Conservation (phyloP, 2,797 vertebrate genomes). For the Phrynocephalus guinanensis region DNA sequence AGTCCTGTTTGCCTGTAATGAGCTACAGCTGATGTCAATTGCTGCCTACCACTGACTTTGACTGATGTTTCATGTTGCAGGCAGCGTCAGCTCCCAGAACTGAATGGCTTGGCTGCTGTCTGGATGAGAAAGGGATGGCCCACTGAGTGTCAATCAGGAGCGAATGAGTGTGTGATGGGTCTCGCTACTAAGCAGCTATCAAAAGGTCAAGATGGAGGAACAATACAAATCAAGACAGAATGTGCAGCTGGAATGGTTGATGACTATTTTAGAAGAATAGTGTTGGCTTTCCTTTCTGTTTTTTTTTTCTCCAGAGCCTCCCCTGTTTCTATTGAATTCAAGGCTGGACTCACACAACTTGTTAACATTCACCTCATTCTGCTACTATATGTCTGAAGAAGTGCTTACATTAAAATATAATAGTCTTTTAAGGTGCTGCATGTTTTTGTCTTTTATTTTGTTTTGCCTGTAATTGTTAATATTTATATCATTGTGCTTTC, state of each 20-base stretch:
- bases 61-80: not conserved
- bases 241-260: conserved; percentile 1
- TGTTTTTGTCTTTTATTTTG: too few species aligned
- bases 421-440: too few species aligned
- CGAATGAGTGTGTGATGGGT: conserved; percentile 3
- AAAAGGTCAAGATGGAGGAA: conserved; percentile 14
- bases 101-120: not conserved
- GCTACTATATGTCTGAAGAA: too few species aligned
- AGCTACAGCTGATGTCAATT: not conserved
- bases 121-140: not conserved
- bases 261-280: not conserved
- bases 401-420: too few species aligned
- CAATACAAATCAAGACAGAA: conserved; percentile 7
- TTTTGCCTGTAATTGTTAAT: not conserved
- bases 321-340: not conserved
- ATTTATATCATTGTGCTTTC: not conserved
- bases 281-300: not conserved
- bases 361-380: not conserved
- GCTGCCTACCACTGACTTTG: not conserved
- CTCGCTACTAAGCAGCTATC: conserved; percentile 3
- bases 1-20: conserved; percentile 19
- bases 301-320: fast-evolving
- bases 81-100: not conserved
- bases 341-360: not conserved
- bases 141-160: not conserved